Evolutionary conservation across 2,888 invertebrate species (phyloP).

Genomic region (Torymus auratus): DNA sequence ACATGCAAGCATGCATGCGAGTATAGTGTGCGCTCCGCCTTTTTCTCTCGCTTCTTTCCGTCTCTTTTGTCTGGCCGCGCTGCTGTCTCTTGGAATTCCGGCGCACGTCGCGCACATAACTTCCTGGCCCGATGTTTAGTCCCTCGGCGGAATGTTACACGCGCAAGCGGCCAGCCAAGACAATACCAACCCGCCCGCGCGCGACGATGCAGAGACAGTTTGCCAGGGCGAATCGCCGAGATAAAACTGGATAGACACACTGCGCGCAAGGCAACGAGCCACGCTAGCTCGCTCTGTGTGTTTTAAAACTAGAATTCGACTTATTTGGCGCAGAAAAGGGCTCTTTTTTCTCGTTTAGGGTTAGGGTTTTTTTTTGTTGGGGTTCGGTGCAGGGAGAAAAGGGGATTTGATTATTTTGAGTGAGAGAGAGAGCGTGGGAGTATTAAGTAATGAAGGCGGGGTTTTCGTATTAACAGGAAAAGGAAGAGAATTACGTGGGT

Average conservation of each 20-base stretch:
- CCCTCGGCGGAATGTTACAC: conserved; percentile 49
- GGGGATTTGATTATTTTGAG: not conserved
- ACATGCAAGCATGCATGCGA: not conserved
- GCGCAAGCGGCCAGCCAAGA: conserved; percentile 19
- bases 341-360: not conserved
- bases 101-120: conserved; percentile 57
- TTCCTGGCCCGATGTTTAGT: conserved; percentile 51
- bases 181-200: conserved; percentile 36
- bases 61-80: not conserved
- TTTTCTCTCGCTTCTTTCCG: conserved; percentile 34
- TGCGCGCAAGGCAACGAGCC: conserved; percentile 35
- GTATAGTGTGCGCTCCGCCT: conserved; percentile 7
- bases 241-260: conserved; percentile 50
- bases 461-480: too few species aligned
- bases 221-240: conserved; percentile 42
- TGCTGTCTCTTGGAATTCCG: conserved; percentile 48
- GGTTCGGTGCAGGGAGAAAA: not conserved
- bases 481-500: not conserved
- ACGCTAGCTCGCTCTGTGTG: not conserved
- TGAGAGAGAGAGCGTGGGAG: not conserved
- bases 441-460: too few species aligned
- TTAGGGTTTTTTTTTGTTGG: too few species aligned
- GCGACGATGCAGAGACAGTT: conserved; percentile 49
- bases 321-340: conserved; percentile 22
- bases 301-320: conserved; percentile 49